These are phyloP conservation scores for Belonocnema kinseyi DNA, from an alignment of 1,140 invertebrate species.

Conservation along the genomic window DNA sequence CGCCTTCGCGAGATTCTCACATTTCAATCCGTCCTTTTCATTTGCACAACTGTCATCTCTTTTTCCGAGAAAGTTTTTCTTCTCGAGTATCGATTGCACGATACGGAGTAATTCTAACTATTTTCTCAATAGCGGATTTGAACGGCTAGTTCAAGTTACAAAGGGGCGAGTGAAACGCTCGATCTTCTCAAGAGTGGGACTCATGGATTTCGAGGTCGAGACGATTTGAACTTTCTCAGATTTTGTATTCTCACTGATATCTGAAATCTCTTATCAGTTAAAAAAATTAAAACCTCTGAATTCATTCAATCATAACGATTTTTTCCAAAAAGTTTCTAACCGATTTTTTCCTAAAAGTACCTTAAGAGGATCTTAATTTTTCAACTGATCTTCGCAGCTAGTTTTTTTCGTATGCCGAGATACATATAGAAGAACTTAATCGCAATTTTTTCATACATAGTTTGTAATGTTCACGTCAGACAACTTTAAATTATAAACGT, in stretches of 20 bases:
- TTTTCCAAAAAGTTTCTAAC: no score
- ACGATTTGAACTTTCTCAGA: neutral
- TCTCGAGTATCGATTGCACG: slow-evolving; percentile 46
- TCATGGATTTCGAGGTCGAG: neutral
- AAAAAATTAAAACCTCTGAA: no score
- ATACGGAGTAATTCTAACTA: slow-evolving; percentile 32
- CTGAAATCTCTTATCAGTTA: no score
- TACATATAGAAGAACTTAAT: no score
- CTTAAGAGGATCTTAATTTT: no score
- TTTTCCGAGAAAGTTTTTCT: slow-evolving; percentile 40
- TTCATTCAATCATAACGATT: no score
- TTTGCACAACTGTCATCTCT: slow-evolving; percentile 6
- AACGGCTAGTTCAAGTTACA: slow-evolving; percentile 30
- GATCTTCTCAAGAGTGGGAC: slow-evolving; percentile 1
- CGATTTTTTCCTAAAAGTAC: no score
- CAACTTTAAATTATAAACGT: no score
- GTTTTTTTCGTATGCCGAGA: no score
- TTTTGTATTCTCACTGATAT: neutral
- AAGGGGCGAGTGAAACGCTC: slow-evolving; percentile 1
- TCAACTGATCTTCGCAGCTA: no score
- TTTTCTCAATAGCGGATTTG: slow-evolving; percentile 23
- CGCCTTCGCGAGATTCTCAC: neutral
- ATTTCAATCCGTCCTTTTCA: slow-evolving; percentile 23
- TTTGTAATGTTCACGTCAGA: no score
- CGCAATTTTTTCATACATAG: no score